Base-by-base conservation (phyloP, 2,888 invertebrate species). In the Hyalella azteca region DNA sequence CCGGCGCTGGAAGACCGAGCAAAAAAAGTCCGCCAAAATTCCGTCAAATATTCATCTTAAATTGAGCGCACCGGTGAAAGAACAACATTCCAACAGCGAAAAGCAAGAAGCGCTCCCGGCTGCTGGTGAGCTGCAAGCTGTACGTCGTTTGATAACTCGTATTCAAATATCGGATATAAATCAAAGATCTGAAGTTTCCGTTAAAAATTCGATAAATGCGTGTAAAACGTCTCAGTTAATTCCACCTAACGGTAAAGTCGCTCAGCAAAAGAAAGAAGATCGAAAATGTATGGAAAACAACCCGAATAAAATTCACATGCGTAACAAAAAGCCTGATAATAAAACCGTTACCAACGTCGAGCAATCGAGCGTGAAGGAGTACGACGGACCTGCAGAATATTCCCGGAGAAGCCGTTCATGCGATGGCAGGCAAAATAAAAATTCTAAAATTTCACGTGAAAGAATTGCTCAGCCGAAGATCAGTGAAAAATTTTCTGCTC, bases 401-500 rank as follows among this genome's bases (percentile, higher is more conserved):
- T 22, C 1, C 11, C 54, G 54, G 54, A 54, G 54, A 26, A 54
- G 54, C 29, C 54, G 54, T 19, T 54, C 54, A 29, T 26, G 54
- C 54, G 54, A 54, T 11, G 29, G 54, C 13, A 22, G 54, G 54
- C 9, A 19, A 54, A 54, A 29, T 22, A 54, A 54, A 29, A 0
- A 22, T 26, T 22, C 54, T 26, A 26, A 13, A 54, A 29, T 54
- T 54, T 54, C 22, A 26, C 54, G 13, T 54, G 22, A 22, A 22
- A 54, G 29, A 29, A 22, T 29, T 22, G 11, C 54, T 9, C 54
- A 22, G 22, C 54, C 26, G 26, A 54, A 29, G 9, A 54, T 54
- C 7, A 54, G 54, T 54, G 54, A 54, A 54, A 54, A 54, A 54
- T 54, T 54, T 54, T 54, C 54, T 54, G 26, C 4, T 54, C 54